phyloP scores from a whole-genome alignment of 2,888 invertebrate genomes.

The Agonopterix heracliana region DNA sequence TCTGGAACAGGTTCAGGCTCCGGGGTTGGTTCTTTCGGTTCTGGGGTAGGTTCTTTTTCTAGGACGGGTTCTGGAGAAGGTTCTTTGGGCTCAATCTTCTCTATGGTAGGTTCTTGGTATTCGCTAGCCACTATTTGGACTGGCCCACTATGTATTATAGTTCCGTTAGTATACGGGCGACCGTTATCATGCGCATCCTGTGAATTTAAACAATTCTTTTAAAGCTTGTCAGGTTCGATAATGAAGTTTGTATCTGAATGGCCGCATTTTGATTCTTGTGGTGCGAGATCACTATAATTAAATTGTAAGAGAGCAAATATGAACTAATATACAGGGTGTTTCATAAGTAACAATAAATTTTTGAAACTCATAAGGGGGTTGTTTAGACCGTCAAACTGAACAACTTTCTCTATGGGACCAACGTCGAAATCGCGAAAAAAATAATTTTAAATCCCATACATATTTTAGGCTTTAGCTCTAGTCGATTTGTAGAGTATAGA shows the following conservation, averaged over 20 bases:
- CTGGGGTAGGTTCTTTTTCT: constrained; percentile 19
- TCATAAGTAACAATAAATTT: too few species aligned
- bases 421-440: too few species aligned
- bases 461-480: too few species aligned
- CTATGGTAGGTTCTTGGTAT: constrained; percentile 45
- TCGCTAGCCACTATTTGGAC: constrained; percentile 62
- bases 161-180: constrained; percentile 66
- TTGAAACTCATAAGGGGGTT: too few species aligned
- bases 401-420: too few species aligned
- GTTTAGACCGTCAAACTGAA: too few species aligned
- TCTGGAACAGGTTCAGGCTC: constrained; percentile 19
- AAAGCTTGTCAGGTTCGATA: not conserved
- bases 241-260: too few species aligned
- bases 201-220: constrained; percentile 1
- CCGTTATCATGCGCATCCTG: constrained; percentile 64
- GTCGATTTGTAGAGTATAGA: too few species aligned
- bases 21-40: constrained; percentile 12
- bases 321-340: too few species aligned
- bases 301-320: too few species aligned
- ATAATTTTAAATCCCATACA: too few species aligned
- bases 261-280: too few species aligned
- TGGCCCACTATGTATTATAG: constrained; percentile 53
- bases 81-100: constrained; percentile 21
- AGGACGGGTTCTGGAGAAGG: constrained; percentile 19
- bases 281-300: not conserved